A percentile compares a stretch with the other conserved stretches of the same genome.
phyloP scores from a whole-genome alignment of 2,797 vertebrate species.

The Cuniculus paca region DNA sequence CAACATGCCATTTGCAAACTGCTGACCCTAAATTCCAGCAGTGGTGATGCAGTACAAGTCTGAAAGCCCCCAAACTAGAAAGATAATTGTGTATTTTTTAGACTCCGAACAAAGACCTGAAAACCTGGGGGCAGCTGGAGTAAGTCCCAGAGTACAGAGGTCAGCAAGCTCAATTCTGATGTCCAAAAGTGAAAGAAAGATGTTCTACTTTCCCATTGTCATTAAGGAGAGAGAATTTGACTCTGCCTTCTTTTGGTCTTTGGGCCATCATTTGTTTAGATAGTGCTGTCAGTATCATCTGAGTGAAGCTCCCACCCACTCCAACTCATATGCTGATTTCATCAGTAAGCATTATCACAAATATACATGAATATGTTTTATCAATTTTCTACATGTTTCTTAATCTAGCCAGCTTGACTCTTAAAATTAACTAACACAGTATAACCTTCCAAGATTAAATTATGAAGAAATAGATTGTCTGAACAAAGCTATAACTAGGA shows the following conservation, averaged over 20 bases:
- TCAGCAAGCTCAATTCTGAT: not conserved
- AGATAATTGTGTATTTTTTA: not conserved
- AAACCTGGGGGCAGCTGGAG: not conserved
- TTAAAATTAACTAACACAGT: not conserved
- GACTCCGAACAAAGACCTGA: not conserved
- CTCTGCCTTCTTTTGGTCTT: not conserved
- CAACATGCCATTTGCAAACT: not conserved
- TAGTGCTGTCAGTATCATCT: not conserved
- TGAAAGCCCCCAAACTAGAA: not conserved
- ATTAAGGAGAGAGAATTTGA: not conserved
- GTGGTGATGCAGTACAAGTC: not conserved
- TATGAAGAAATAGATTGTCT: not conserved
- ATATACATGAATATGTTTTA: not conserved
- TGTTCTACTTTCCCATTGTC: not conserved
- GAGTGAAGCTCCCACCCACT: too few species aligned
- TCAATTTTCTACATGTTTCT: not conserved
- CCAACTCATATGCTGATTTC: not conserved
- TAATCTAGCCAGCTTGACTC: not conserved
- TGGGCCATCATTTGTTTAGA: not conserved
- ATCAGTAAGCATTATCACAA: too few species aligned
- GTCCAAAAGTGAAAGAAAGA: not conserved
- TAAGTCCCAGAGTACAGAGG: not conserved
- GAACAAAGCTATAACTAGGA: not conserved
- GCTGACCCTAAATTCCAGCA: not conserved
- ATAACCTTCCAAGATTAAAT: not conserved